Percentiles rank a stretch among this genome's conserved stretches.
These are phyloP conservation scores for Venustoraphidia nigricollis DNA, from an alignment of 2,888 invertebrate genomes.

Conservation along the genomic window DNA sequence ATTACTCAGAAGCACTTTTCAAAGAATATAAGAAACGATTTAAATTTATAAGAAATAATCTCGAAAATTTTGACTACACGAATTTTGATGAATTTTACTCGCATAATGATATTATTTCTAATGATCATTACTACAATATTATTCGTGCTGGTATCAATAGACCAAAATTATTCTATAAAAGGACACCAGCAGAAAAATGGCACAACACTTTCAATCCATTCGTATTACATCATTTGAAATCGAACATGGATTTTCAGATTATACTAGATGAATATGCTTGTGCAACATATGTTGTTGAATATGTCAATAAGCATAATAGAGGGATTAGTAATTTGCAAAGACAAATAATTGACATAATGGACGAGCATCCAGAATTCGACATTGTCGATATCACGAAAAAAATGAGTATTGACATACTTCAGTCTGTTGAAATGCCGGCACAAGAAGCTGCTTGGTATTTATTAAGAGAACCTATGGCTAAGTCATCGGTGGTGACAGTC, in stretches of 20 bases:
- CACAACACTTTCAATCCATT: slow-evolving; percentile 25
- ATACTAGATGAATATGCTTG: slow-evolving; percentile 26
- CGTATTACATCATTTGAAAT: slow-evolving; percentile 18
- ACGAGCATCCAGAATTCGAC: slow-evolving; percentile 22
- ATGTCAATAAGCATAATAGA: slow-evolving; percentile 23
- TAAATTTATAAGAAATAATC: slow-evolving; percentile 14
- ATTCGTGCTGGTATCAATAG: slow-evolving; percentile 19
- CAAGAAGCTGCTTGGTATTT: slow-evolving; percentile 30
- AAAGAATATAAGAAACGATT: slow-evolving; percentile 14
- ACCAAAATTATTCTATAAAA: slow-evolving; percentile 21
- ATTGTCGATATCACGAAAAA: slow-evolving; percentile 16
- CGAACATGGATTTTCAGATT: slow-evolving; percentile 24
- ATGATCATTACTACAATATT: slow-evolving; percentile 17
- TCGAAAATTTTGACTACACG: slow-evolving; percentile 17
- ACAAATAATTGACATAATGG: slow-evolving; percentile 18
- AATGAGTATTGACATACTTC: slow-evolving; percentile 19
- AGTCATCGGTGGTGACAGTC: slow-evolving; percentile 17
- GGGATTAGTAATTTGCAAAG: slow-evolving; percentile 22
- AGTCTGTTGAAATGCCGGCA: slow-evolving; percentile 20
- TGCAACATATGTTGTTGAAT: slow-evolving; percentile 25
- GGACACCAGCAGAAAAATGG: slow-evolving; percentile 22
- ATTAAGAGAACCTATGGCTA: slow-evolving; percentile 26
- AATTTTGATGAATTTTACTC: slow-evolving; percentile 17
- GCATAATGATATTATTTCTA: slow-evolving; percentile 16
- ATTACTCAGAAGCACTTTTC: slow-evolving; percentile 10